Percentiles rank a stretch among this genome's conserved stretches.
phyloP scores from a whole-genome alignment of 1,140 invertebrate genomes.

The Gerris buenoi region DNA sequence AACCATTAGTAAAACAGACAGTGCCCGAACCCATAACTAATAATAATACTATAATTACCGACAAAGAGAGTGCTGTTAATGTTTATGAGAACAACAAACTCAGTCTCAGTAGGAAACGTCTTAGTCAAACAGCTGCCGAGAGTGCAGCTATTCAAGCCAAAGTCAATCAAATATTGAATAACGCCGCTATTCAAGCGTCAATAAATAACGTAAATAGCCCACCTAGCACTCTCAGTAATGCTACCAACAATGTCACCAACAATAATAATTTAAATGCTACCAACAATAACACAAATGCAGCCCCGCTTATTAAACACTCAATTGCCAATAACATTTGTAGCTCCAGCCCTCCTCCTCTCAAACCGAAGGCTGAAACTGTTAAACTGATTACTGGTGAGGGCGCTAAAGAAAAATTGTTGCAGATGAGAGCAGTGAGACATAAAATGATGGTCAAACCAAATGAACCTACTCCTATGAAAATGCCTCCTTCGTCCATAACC shows the following conservation, averaged over 20 bases:
- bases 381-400: slow-evolving; percentile 6
- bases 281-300: neutral
- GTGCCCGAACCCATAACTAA: neutral
- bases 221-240: neutral
- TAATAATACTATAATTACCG: neutral
- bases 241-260: neutral
- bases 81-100: neutral
- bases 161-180: neutral
- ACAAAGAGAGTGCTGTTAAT: neutral
- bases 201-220: neutral
- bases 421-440: slow-evolving; percentile 20
- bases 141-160: neutral
- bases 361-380: neutral
- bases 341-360: neutral
- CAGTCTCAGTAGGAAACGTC: neutral
- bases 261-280: neutral
- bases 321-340: neutral
- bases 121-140: neutral
- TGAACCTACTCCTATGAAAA: slow-evolving; percentile 13
- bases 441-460: slow-evolving; percentile 18
- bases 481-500: slow-evolving; percentile 22
- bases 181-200: neutral
- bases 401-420: slow-evolving; percentile 21
- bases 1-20: neutral
- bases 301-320: neutral